Base-by-base conservation (phyloP, 2,113 vertebrate genomes). In the Stigmatopora nigra region DNA sequence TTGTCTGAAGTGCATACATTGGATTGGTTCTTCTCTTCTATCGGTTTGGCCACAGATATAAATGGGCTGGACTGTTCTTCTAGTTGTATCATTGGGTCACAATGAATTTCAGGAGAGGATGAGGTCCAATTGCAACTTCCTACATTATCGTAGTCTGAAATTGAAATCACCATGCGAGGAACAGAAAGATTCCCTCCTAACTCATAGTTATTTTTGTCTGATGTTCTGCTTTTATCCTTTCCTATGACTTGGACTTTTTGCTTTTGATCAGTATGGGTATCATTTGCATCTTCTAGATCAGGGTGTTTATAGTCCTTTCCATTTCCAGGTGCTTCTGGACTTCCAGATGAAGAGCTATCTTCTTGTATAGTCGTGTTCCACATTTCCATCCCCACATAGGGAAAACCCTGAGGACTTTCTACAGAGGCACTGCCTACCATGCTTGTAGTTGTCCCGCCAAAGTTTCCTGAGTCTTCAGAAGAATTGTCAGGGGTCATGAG, bases 311-410 rank as follows among this genome's bases (percentile, higher is more conserved):
- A 56, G 57, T 90, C 85, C 67, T 86, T 89, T 70, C 59, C 78
- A 70, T 75, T 82, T 44, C 78, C 85, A 57, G 78, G 59, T 80
- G 82, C 77, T 64, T 92, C 92, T 3, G 93, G 92, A 68, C 89
- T 93, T 10, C 92, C 92, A 65, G 85, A 79, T 79, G 88, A 93
- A 5, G 85, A 87, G 61, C 83, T 87, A 64, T 87, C 91, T 65
- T 92, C 87, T 76, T 88, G 89, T 78, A 93, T 87, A 60, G 91
- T 91, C 69, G 88, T 88, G 84, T 90, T 92, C 89, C 90, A 93
- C 70, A 90, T 78, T 68, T 74, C 85, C 88, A 90, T 89, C 31
- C 83, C 82, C 53, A 75, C 73, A 20, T 81, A 71, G 45, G 68
- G 46, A 10, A 64, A 76, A 66, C 78, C 82, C 17, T 35, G 11